A percentile compares a stretch with the other conserved stretches of the same genome.
These are phyloP conservation scores for Kryptolebias ocellatus DNA, from an alignment of 2,797 vertebrate species.

Conservation along the genomic window DNA sequence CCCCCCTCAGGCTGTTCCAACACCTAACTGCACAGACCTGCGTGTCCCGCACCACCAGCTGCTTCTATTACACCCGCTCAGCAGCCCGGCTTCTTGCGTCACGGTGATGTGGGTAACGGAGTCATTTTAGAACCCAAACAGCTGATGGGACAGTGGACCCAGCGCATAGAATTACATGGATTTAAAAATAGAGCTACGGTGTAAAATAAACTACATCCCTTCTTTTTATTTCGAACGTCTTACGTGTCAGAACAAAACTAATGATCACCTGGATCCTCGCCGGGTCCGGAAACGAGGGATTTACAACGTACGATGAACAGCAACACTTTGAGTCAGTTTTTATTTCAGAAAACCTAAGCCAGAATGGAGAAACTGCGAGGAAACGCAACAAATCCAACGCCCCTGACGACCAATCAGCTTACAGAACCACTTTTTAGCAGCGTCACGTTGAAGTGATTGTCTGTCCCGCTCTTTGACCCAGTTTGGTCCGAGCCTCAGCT, in stretches of 20 bases:
- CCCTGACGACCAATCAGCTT: too few species aligned
- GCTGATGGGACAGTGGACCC: not conserved
- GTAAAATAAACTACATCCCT: not conserved
- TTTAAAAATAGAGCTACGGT: not conserved
- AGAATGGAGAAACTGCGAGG: too few species aligned
- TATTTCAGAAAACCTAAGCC: too few species aligned
- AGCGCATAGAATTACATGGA: not conserved
- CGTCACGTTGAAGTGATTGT: too few species aligned
- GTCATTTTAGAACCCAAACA: not conserved
- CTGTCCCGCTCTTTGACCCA: too few species aligned
- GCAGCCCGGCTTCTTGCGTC: not conserved
- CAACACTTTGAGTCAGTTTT: too few species aligned
- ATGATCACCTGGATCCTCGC: not conserved
- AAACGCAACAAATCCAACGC: too few species aligned
- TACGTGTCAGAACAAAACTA: not conserved
- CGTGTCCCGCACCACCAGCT: not conserved
- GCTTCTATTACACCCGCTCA: conserved; percentile 3
- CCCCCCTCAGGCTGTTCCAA: not conserved
- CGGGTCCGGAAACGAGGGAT: not conserved
- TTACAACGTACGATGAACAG: too few species aligned
- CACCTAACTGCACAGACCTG: not conserved
- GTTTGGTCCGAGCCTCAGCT: too few species aligned
- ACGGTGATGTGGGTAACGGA: not conserved
- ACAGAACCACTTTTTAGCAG: too few species aligned
- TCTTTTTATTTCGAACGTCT: not conserved